Conservation (phyloP, 2,888 invertebrate genomes). For the Abrostola tripartita region DNA sequence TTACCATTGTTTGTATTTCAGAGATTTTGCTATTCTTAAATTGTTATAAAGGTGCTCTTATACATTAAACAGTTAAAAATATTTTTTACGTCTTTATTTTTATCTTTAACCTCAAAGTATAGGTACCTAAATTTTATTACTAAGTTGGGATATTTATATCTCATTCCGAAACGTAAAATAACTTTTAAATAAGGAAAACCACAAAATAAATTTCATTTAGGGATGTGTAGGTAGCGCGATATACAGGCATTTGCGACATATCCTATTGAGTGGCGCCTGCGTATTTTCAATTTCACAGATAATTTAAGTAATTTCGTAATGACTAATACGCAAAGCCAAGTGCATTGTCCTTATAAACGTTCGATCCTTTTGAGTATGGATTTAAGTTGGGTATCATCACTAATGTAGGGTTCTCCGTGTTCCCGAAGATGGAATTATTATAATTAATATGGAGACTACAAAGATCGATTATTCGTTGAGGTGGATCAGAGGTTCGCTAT, state of each 20-base stretch:
- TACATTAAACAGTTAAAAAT: constrained; percentile 43
- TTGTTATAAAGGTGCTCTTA: constrained; percentile 44
- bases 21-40: constrained; percentile 25
- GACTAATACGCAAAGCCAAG: neutral
- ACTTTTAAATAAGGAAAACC: constrained; percentile 43
- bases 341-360: constrained; percentile 5
- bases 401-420: neutral
- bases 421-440: neutral
- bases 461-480: too few relatives aligned
- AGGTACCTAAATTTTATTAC: constrained; percentile 40
- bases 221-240: constrained; percentile 1
- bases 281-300: constrained; percentile 15
- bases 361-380: neutral
- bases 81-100: constrained; percentile 42
- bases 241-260: constrained; percentile 3
- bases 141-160: constrained; percentile 34
- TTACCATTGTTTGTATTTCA: constrained; percentile 28
- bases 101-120: constrained; percentile 20
- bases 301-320: neutral
- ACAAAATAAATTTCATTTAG: constrained; percentile 13
- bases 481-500: too few relatives aligned
- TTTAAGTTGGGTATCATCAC: neutral
- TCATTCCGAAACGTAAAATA: constrained; percentile 25
- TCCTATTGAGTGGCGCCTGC: neutral
- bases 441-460: too few relatives aligned